Percentiles rank a stretch among this genome's conserved stretches.
Conservation (phyloP, 2,113 vertebrate species). For the Addax nasomaculatus region DNA sequence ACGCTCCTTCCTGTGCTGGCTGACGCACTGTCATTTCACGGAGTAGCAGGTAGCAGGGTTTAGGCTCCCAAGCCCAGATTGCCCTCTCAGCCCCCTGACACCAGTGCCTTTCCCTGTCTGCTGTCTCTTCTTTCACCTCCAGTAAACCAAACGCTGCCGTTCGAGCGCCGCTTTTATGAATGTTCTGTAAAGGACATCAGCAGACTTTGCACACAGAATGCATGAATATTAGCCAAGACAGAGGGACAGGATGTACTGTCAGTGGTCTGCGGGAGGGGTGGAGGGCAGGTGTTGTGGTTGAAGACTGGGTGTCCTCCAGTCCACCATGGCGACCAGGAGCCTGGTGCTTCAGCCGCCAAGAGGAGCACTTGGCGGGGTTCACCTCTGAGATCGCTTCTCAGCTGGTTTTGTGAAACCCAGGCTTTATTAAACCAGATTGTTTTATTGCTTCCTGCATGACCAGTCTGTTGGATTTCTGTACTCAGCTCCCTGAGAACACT, state of each 20-base stretch:
- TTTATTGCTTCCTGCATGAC: conserved; percentile 36
- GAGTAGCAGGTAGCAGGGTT: background rate
- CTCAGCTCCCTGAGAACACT: background rate
- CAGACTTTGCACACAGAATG: background rate
- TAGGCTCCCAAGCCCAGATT: background rate
- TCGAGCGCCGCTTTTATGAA: background rate
- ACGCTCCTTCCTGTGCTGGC: background rate
- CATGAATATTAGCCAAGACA: background rate
- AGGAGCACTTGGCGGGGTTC: background rate
- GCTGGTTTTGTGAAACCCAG: background rate
- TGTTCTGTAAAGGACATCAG: background rate
- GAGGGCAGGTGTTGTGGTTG: background rate
- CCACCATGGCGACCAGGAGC: background rate
- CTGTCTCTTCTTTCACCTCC: background rate
- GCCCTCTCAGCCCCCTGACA: background rate
- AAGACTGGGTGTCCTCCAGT: background rate
- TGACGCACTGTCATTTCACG: background rate
- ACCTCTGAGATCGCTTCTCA: background rate
- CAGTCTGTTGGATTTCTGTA: background rate
- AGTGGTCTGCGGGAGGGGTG: background rate
- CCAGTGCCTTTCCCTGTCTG: background rate
- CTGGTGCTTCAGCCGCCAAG: background rate
- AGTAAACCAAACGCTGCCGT: background rate
- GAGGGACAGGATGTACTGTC: background rate
- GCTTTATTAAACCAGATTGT: background rate